phyloP scores from a whole-genome alignment of 1,140 invertebrate genomes.

The Drosophila takahashii region DNA sequence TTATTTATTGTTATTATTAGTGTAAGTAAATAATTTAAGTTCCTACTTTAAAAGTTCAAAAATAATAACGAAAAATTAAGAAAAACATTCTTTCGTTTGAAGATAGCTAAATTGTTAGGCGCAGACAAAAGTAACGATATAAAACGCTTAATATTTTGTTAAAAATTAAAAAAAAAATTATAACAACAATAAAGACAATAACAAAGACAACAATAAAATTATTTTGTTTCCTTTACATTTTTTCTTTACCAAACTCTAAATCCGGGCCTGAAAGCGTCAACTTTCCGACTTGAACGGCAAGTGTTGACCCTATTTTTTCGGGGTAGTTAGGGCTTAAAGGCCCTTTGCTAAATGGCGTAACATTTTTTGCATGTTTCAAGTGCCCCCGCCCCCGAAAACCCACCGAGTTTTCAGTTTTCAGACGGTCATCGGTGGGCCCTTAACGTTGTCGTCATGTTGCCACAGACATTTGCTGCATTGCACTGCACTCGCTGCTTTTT shows the following conservation, averaged over 20 bases:
- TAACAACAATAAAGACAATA: too few species aligned
- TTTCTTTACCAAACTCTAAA: background rate
- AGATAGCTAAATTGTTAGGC: too few species aligned
- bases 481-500: slow-evolving; percentile 39
- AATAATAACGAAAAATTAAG: too few species aligned
- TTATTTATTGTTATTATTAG: too few species aligned
- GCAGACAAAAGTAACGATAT: too few species aligned
- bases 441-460: slow-evolving; percentile 77
- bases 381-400: slow-evolving; percentile 1
- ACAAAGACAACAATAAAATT: too few species aligned
- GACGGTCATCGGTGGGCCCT: slow-evolving; percentile 39
- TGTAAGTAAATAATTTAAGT: too few species aligned
- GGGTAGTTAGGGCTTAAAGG: slow-evolving; percentile 54
- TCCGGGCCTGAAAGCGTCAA: slow-evolving; percentile 19
- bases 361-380: slow-evolving; percentile 74
- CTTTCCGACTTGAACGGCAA: slow-evolving; percentile 18
- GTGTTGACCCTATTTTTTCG: slow-evolving; percentile 71
- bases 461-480: slow-evolving; percentile 71
- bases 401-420: background rate
- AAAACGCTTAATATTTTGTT: too few species aligned
- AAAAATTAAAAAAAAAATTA: too few species aligned
- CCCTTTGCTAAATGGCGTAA: slow-evolving; percentile 72
- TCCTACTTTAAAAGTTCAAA: too few species aligned
- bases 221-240: too few species aligned
- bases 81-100: too few species aligned